These are phyloP conservation scores for Papilio polytes DNA, from an alignment of 1,140 invertebrate genomes.

Conservation along the genomic window DNA sequence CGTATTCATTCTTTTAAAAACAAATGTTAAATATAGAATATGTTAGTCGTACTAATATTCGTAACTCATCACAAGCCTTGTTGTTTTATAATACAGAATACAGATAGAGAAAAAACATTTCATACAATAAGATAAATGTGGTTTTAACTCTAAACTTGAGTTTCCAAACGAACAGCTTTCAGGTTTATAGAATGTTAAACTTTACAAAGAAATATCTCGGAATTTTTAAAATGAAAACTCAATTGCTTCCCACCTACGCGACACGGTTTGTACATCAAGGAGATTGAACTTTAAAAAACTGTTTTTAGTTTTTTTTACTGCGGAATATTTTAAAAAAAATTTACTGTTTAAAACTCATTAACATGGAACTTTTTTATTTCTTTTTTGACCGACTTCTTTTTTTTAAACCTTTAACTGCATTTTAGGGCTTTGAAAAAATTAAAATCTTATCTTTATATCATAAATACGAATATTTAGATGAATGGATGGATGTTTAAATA, in stretches of 20 bases:
- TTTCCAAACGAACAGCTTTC: background rate
- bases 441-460: too few species aligned
- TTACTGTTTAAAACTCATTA: background rate
- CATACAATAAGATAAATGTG: background rate
- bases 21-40: too few species aligned
- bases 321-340: background rate
- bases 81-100: too few species aligned
- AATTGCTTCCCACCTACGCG: slow-evolving; percentile 1
- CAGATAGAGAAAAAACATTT: background rate
- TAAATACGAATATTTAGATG: too few species aligned
- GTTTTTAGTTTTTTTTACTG: background rate
- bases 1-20: too few species aligned
- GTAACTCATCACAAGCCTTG: too few species aligned
- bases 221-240: background rate
- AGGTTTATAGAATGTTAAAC: background rate
- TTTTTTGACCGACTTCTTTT: too few species aligned
- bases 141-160: background rate
- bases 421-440: too few species aligned
- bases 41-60: too few species aligned
- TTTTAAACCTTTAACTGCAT: too few species aligned
- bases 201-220: background rate
- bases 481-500: too few species aligned
- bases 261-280: background rate
- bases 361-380: too few species aligned
- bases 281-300: background rate